phyloP scores from a whole-genome alignment of 1,140 invertebrate genomes.

The Macrobrachium nipponense region DNA sequence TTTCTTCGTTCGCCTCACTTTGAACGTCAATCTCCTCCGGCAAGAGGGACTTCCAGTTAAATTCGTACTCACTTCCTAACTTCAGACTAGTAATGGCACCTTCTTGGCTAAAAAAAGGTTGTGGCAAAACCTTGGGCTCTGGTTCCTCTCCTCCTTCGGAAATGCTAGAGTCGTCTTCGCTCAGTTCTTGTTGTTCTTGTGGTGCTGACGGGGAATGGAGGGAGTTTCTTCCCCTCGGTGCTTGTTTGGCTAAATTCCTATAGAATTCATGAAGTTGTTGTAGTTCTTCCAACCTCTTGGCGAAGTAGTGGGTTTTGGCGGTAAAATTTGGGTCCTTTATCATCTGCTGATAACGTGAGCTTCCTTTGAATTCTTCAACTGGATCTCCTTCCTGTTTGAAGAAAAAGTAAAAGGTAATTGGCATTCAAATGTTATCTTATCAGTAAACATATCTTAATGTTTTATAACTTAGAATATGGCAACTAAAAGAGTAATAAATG shows the following conservation, averaged over 20 bases:
- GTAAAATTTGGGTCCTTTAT: conserved; percentile 63
- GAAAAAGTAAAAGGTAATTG: neutral
- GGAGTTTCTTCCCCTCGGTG: conserved; percentile 56
- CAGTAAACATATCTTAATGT: no score
- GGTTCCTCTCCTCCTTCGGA: conserved; percentile 49
- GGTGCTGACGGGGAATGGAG: conserved; percentile 46
- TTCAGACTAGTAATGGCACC: conserved; percentile 53
- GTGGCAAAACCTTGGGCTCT: conserved; percentile 47
- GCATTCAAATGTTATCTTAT: no score
- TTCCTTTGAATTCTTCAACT: conserved; percentile 17
- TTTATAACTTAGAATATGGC: no score
- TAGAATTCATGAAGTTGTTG: conserved; percentile 62
- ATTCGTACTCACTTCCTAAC: conserved; percentile 54
- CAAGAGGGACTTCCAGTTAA: conserved; percentile 62
- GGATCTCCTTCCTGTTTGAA: neutral
- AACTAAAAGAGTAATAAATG: no score
- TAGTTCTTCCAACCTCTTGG: conserved; percentile 60
- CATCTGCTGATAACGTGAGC: conserved; percentile 62
- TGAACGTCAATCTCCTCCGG: conserved; percentile 61
- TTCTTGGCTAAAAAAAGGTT: conserved; percentile 54
- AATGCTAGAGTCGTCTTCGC: conserved; percentile 45
- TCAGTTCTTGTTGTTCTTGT: conserved; percentile 20
- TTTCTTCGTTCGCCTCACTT: conserved; percentile 52
- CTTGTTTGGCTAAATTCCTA: conserved; percentile 62
- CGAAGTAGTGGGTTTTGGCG: conserved; percentile 63